Evolutionary conservation across 1,140 invertebrate genomes (phyloP), one percentile per base, ranked within the genome.

Genomic region (Sycophila sp.): DNA sequence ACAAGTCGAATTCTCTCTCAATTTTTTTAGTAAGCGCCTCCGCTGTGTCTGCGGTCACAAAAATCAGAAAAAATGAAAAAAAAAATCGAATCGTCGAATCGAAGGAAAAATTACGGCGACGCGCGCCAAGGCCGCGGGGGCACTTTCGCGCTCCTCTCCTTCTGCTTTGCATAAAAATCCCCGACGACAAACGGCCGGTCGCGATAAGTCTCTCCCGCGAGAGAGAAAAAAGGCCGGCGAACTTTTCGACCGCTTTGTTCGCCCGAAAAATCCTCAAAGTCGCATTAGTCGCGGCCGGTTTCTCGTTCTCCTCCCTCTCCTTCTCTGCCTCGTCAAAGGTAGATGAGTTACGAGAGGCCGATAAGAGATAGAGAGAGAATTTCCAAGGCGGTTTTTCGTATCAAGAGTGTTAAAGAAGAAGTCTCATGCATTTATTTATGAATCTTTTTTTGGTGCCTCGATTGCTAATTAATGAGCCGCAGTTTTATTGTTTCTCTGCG

Each of bases 161-260:
- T 45, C 42, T 34, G 32, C 40, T 68, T 68, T 68, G 55, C 68
- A 62, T 70, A 70, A 70, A 63, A 63, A 63, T 62, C 28, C 59
- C 63, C 26, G 40, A 42, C 55, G 53, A 66, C 62, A 71, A 59
- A 65, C 69, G 60, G 40, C 36, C 51, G 49, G 60, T 24, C 47
- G 22, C 38, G 69, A 58, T 56, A 63, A 71, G 59, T 49, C 47
- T 60, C 49, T 47, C 49, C 8, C 36, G 26, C n/a, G 51, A 66
- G 58, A 42, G 55, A 17, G 2, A 32, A 28, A 49, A 26, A 63
- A 59, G 53, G 19, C 38, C 62, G 47, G 53, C 19, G 62, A 26
- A 51, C 45, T 60, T 42, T 22, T 45, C 60, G 60, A 28, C 30
- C 42, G 45, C 17, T 63, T 49, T 49, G n/a, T 63, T 19, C 49